Evolutionary conservation across 2,888 invertebrate genomes (phyloP).

Genomic region (Hesperia comma): DNA sequence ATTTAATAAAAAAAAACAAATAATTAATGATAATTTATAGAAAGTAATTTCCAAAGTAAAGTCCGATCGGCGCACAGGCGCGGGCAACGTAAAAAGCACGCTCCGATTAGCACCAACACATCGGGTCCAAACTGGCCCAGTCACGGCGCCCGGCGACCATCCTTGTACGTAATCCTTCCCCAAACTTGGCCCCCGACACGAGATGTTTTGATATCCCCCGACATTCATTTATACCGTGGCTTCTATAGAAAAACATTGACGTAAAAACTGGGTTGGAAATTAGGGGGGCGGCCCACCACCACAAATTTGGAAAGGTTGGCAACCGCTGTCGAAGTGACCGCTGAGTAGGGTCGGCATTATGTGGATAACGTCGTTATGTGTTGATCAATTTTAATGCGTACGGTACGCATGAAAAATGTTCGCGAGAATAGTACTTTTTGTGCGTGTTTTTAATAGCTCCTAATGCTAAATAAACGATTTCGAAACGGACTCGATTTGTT

Average conservation of each 20-base stretch:
- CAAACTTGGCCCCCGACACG: conserved; percentile 76
- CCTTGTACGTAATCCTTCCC: conserved; percentile 75
- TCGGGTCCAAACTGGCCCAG: conserved; percentile 44
- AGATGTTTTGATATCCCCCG: conserved; percentile 82
- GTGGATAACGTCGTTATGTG: conserved; percentile 82
- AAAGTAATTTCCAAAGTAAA: neutral
- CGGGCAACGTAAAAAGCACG: conserved; percentile 21
- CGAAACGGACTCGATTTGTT: conserved; percentile 12
- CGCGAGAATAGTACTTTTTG: conserved; percentile 15
- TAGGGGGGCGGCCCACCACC: conserved; percentile 51
- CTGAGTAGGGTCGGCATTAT: conserved; percentile 82
- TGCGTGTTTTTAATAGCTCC: neutral
- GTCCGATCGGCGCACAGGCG: neutral
- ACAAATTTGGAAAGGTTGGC: conserved; percentile 69
- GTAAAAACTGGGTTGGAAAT: conserved; percentile 81
- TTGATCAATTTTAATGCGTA: conserved; percentile 83
- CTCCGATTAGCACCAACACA: conserved; percentile 31
- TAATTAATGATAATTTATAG: neutral
- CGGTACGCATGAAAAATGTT: conserved; percentile 47
- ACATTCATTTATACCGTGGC: conserved; percentile 73
- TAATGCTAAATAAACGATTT: conserved; percentile 6
- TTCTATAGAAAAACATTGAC: conserved; percentile 82
- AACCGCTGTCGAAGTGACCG: conserved; percentile 82
- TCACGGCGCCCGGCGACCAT: conserved; percentile 46
- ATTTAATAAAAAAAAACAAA: no score